Conservation (phyloP, 2,888 invertebrate genomes). For the Macrosoma leucophasiata region DNA sequence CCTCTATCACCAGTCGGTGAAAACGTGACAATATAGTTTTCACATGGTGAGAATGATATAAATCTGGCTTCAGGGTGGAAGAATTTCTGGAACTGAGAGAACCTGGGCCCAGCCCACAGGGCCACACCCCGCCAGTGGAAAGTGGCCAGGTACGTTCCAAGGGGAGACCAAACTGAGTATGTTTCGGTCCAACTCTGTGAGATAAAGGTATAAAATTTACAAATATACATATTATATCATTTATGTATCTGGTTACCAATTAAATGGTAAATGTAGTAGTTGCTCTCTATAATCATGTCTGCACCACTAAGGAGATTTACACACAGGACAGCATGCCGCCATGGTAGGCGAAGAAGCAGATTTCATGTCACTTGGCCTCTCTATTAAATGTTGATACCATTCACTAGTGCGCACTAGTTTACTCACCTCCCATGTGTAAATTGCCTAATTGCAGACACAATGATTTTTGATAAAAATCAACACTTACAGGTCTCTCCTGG, state of each 20-base stretch:
- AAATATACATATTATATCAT: background rate
- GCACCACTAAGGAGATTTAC: too few relatives aligned
- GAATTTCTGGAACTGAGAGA: slow-evolving; percentile 94
- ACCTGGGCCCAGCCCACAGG: slow-evolving; percentile 97
- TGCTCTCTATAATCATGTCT: too few relatives aligned
- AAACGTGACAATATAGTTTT: slow-evolving; percentile 96
- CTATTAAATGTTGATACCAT: too few relatives aligned
- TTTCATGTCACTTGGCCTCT: too few relatives aligned
- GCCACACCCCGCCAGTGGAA: slow-evolving; percentile 97
- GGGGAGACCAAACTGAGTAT: slow-evolving; percentile 97
- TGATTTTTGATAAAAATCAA: slow-evolving; percentile 2
- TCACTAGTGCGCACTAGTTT: too few relatives aligned
- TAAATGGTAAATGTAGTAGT: too few relatives aligned
- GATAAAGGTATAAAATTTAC: slow-evolving; percentile 17
- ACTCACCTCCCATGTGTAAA: too few relatives aligned
- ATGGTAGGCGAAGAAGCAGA: too few relatives aligned
- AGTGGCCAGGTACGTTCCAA: slow-evolving; percentile 97
- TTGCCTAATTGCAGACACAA: too few relatives aligned
- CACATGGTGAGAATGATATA: slow-evolving; percentile 98
- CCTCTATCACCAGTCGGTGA: slow-evolving; percentile 85
- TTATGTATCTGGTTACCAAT: background rate
- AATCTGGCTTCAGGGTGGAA: slow-evolving; percentile 93
- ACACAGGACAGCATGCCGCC: too few relatives aligned
- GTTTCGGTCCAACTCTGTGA: slow-evolving; percentile 95
- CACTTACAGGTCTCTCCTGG: slow-evolving; percentile 85